These are phyloP conservation scores for Felis chaus DNA, from an alignment of 2,113 vertebrate genomes.

Conservation along the genomic window DNA sequence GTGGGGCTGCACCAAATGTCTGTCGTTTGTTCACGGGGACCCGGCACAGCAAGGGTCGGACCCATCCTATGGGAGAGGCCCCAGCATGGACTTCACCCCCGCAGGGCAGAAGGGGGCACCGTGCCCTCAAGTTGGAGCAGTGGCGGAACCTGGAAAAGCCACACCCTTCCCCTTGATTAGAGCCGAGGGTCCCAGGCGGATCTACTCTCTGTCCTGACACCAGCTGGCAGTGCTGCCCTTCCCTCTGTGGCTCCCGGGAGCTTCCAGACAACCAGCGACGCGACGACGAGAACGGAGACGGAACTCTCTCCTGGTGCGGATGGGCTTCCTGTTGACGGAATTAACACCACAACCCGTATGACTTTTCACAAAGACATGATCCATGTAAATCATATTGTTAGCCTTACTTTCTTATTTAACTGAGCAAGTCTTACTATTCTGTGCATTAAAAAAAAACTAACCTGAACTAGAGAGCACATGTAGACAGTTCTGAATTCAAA, in stretches of 20 bases:
- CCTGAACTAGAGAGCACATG: not conserved
- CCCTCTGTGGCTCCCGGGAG: not conserved
- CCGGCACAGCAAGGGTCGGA: not conserved
- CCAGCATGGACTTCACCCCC: not conserved
- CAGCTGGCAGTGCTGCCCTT: not conserved
- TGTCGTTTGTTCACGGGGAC: not conserved
- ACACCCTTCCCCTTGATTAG: rapidly evolving
- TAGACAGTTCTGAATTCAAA: not conserved
- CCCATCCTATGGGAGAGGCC: not conserved
- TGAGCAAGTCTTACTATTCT: not conserved
- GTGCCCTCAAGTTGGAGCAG: rapidly evolving
- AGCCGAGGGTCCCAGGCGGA: not conserved
- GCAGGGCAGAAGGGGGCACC: not conserved
- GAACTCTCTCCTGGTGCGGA: not conserved
- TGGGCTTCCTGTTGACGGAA: not conserved
- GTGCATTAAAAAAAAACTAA: not conserved
- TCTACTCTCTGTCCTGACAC: not conserved
- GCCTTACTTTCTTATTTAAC: not conserved
- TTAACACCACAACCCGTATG: not conserved
- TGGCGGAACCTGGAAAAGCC: not conserved
- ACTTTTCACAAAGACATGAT: not conserved
- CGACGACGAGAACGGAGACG: not conserved
- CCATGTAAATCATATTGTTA: not conserved
- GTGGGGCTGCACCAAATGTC: not conserved
- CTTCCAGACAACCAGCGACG: not conserved